Percentiles rank a stretch among this genome's conserved stretches.
phyloP scores from a whole-genome alignment of 1,140 invertebrate species.

The Paralvinella palmiformis region DNA sequence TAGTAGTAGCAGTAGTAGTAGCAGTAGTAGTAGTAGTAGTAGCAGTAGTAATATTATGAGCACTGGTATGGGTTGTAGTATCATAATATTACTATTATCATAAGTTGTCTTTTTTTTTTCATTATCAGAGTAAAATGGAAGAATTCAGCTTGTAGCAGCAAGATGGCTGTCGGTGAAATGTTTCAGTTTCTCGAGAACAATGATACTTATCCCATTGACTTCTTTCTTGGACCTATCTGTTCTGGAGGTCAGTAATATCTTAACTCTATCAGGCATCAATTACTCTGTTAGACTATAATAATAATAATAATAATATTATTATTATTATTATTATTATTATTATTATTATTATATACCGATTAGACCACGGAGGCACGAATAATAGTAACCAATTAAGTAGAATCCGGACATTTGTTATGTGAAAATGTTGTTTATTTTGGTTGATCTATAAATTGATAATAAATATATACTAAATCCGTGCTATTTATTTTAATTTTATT shows the following conservation, averaged over 20 bases:
- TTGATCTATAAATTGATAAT: no score
- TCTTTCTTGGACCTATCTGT: constrained; percentile 41
- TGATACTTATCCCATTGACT: constrained; percentile 25
- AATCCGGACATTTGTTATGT: neutral
- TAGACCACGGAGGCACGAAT: neutral
- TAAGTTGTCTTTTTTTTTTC: no score
- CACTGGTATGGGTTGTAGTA: no score
- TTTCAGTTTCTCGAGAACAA: neutral
- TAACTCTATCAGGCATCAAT: no score
- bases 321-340: neutral
- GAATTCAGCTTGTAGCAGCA: constrained; percentile 2
- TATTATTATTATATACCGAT: neutral
- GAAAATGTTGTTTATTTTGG: neutral
- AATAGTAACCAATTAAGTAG: neutral
- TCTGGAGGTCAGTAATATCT: constrained; percentile 29
- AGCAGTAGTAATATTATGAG: no score
- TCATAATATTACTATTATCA: no score
- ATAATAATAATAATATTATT: neutral
- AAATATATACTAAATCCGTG: no score
- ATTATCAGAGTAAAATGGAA: neutral
- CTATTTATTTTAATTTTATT: no score
- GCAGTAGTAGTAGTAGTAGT: no score
- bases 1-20: no score
- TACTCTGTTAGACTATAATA: neutral
- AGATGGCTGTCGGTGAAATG: neutral